Base-by-base conservation (phyloP, 2,797 vertebrate genomes). In the Mus caroli region DNA sequence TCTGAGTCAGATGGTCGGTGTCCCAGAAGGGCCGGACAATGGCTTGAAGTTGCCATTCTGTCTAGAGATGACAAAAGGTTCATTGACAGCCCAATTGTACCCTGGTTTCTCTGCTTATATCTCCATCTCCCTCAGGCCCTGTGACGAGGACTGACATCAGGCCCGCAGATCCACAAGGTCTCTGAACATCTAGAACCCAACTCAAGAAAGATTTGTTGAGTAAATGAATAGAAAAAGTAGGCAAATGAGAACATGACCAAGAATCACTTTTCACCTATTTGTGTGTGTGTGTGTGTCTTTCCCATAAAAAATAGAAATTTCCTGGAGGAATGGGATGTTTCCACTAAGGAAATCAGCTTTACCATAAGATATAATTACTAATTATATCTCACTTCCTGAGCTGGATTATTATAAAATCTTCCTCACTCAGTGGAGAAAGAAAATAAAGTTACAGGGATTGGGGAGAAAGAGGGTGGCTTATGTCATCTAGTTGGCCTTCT, bases 141-240 rank as follows among this genome's bases (percentile, higher is more conserved):
- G 6, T 15, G 76, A 82, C 28, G 50, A 91, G 50, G 31, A 14
- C 80, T n/a, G 58, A n/a, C 62, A 43, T 31, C 80, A 4, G 6
- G 34, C 54, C 87, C 93, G 43, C 11, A 7, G n/a, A 58, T 82
- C 60, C 40, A 20, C 88, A 34, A 64, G 56, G 28, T 37, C 15
- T 50, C 67, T 67, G 64, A 75, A 52, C 40, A 20, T 67, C 92
- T 84, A 43, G 60, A 91, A 46, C 50, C 43, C 6, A 24, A n/a
- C n/a, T 83, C 71, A 37, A 34, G 80, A 91, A 87, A 71, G 26
- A 89, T 26, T 75, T 89, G 40, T 24, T 14, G 4, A 86, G 88
- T 22, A 86, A 83, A 84, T 31, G 60, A 80, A 80, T 37, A 67
- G 89, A 46, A 76, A 91, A 96, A 64, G 60, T 11, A 31, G 95